Conservation (phyloP, 1,140 invertebrate genomes). For the Drosophila setifemur region DNA sequence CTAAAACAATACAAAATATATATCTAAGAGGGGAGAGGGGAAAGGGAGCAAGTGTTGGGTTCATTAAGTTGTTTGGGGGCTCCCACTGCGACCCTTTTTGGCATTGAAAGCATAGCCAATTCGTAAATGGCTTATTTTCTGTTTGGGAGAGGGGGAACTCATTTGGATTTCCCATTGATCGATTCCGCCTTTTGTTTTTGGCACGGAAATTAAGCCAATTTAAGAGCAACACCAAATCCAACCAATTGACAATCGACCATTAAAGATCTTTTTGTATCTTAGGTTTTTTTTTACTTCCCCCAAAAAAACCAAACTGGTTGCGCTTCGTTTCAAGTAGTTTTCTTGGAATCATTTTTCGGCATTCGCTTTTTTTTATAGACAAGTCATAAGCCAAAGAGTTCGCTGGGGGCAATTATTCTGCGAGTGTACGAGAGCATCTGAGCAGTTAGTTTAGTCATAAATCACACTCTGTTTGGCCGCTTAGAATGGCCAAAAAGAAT, state of each 20-base stretch:
- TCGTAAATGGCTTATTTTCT: slow-evolving; percentile 42
- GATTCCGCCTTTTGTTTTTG: slow-evolving; percentile 48
- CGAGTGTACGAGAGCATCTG: slow-evolving; percentile 50
- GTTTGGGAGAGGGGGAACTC: slow-evolving; percentile 30
- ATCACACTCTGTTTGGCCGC: slow-evolving; percentile 42
- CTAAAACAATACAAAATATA: no score
- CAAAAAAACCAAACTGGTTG: slow-evolving; percentile 44
- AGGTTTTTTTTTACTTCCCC: not conserved
- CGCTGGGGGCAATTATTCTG: slow-evolving; percentile 37
- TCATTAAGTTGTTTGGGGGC: slow-evolving; percentile 44
- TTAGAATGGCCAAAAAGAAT: slow-evolving; percentile 36
- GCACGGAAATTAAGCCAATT: slow-evolving; percentile 65
- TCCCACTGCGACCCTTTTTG: slow-evolving; percentile 62
- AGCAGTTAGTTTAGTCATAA: slow-evolving; percentile 39
- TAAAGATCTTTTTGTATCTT: slow-evolving; percentile 17
- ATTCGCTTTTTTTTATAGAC: slow-evolving; percentile 2
- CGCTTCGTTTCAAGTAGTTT: slow-evolving; percentile 24
- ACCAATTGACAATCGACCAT: slow-evolving; percentile 25
- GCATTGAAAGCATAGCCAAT: slow-evolving; percentile 74
- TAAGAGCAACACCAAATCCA: slow-evolving; percentile 45
- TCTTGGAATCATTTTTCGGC: slow-evolving; percentile 19
- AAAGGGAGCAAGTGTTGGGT: not conserved
- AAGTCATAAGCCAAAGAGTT: slow-evolving; percentile 28
- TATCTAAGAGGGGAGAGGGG: not conserved
- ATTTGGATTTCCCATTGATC: slow-evolving; percentile 46